Base-by-base conservation (phyloP, 2,113 vertebrate genomes). In the Neogale vison region DNA sequence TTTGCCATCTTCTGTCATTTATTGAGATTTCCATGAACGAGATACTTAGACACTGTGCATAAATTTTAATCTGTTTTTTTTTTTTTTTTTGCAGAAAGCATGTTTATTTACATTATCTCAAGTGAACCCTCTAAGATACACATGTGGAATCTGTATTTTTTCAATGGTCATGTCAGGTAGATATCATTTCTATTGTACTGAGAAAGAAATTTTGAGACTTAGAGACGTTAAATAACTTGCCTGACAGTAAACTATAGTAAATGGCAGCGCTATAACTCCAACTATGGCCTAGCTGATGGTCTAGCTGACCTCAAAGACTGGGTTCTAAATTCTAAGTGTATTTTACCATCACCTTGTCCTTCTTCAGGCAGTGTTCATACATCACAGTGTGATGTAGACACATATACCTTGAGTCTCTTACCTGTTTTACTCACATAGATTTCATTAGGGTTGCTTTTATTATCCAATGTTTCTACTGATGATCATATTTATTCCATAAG, bases 1-100 rank as follows among this genome's bases (percentile, higher is more conserved):
- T 72, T 80, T 91, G 24, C 85, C 34, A 94, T 80, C 23, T 84
- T 71, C 69, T 85, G 18, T 94, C 26, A 89, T 65, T 84, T 79
- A 59, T 50, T 76, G 47, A 80, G 59, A 55, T 76, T 85, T 77
- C 23, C n/a, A 74, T 65, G 34, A 47, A 24, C 23, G 7, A 88
- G 26, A 55, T 80, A 72, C 5, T 24, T 39, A 88, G 20, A 20
- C 31, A 88, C 39, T 76, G 80, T 88, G 26, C 8, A 31, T 61
- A 71, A 83, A 8, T 57, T 77, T 89, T 91, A 31, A 26, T 52
- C 26, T 90, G 29, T 57, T 36, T 94, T 57, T 94, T 72, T 47
- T 90, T n/a, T n/a, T n/a, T n/a, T n/a, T n/a, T n/a, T n/a, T n/a
- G n/a, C n/a, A n/a, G n/a, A n/a, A n/a, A n/a, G n/a, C n/a, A n/a